A percentile compares a stretch with the other conserved stretches of the same genome.
These are phyloP conservation scores for Hippoglossus stenolepis DNA, from an alignment of 2,113 vertebrate genomes.

Conservation along the genomic window DNA sequence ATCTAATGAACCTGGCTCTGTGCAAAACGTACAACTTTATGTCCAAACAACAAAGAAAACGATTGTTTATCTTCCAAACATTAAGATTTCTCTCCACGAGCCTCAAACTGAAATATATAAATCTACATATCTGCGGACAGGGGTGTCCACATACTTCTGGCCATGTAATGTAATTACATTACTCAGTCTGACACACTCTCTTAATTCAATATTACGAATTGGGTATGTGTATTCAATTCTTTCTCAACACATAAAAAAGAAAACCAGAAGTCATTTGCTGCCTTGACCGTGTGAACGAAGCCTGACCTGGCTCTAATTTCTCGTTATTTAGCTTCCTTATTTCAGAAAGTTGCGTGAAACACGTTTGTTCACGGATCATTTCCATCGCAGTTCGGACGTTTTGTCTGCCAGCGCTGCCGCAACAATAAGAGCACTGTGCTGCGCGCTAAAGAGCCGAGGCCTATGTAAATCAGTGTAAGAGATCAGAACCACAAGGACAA, in stretches of 20 bases:
- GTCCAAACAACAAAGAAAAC: neutral
- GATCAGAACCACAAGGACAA: conserved; percentile 34
- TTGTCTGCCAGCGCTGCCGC: neutral
- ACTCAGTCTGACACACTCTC: too few species aligned
- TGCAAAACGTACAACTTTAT: neutral
- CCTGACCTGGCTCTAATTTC: neutral
- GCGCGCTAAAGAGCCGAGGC: too few species aligned
- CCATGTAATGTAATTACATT: neutral
- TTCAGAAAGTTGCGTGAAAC: conserved; percentile 4
- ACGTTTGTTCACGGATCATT: neutral
- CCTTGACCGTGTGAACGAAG: neutral
- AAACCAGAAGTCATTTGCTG: neutral
- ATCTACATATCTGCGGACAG: neutral
- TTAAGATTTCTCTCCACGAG: too few species aligned
- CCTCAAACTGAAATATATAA: neutral
- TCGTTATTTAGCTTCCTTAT: neutral
- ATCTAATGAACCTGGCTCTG: too few species aligned
- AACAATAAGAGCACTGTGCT: conserved; percentile 27
- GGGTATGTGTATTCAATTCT: neutral
- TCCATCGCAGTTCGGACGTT: conserved; percentile 9
- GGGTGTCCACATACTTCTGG: neutral
- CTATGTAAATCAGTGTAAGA: neutral
- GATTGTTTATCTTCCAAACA: neutral
- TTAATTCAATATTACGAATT: neutral
- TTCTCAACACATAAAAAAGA: neutral